Conservation (phyloP, 2,888 invertebrate genomes). For the Scaptomyza polygonia region DNA sequence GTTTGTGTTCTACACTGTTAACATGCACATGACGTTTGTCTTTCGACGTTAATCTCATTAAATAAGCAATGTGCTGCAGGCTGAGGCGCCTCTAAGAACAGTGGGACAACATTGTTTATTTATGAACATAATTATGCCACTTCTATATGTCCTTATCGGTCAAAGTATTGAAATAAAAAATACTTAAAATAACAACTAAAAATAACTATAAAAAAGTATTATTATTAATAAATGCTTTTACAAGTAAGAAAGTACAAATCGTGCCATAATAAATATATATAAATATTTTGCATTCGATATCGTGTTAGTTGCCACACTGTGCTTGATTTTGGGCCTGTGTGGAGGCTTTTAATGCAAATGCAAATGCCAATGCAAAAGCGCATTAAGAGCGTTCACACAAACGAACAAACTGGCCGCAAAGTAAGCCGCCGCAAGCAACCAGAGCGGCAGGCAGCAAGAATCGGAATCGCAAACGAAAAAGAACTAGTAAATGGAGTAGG, state of each 20-base stretch:
- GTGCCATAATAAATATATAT: not conserved
- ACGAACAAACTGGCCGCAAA: slow-evolving; percentile 60
- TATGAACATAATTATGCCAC: too few species aligned
- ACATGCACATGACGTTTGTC: slow-evolving; percentile 82
- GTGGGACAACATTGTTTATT: too few species aligned
- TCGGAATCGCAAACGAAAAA: slow-evolving; percentile 1
- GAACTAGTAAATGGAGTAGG: not conserved
- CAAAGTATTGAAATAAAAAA: too few species aligned
- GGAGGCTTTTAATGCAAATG: slow-evolving; percentile 61
- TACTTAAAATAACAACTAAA: too few species aligned
- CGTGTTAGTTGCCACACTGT: slow-evolving; percentile 37
- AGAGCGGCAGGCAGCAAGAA: not conserved
- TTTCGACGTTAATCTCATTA: slow-evolving; percentile 83
- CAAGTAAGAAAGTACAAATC: too few species aligned
- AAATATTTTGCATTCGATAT: not conserved
- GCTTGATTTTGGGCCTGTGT: slow-evolving; percentile 43
- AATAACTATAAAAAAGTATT: too few species aligned
- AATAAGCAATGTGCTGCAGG: slow-evolving; percentile 76
- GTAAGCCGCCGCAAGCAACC: slow-evolving; percentile 56
- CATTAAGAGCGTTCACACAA: slow-evolving; percentile 67
- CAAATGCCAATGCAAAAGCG: slow-evolving; percentile 73
- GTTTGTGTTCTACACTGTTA: slow-evolving; percentile 57
- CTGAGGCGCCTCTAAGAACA: slow-evolving; percentile 44
- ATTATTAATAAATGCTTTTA: too few species aligned
- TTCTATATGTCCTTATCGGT: too few species aligned